These are phyloP conservation scores for Eolophus roseicapilla DNA, from an alignment of 2,113 vertebrate genomes.

Conservation along the genomic window DNA sequence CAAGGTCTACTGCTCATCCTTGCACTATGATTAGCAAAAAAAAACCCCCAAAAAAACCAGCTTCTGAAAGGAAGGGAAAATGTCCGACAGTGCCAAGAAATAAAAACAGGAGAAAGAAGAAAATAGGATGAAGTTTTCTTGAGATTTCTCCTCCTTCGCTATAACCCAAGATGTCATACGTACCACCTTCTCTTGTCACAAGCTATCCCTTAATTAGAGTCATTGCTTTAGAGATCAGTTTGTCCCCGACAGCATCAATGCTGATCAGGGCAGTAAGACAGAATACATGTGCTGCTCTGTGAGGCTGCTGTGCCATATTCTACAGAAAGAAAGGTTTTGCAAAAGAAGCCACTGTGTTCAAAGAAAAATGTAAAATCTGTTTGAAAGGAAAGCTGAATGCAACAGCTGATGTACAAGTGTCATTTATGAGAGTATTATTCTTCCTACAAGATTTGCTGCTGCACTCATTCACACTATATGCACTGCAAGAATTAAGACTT, in stretches of 20 bases:
- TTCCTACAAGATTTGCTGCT: not conserved
- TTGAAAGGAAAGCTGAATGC: not conserved
- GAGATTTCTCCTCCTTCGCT: not conserved
- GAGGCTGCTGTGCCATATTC: not conserved
- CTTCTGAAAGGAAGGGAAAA: not conserved
- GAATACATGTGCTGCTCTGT: rapidly evolving
- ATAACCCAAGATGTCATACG: not conserved
- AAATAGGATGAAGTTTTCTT: not conserved
- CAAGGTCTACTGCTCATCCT: not conserved
- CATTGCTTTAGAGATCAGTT: not conserved
- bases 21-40: not conserved
- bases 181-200: not conserved
- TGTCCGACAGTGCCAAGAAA: not conserved
- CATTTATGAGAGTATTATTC: not conserved
- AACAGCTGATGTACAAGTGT: not conserved
- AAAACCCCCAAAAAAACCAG: not conserved
- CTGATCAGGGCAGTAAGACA: not conserved
- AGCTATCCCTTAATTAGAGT: not conserved
- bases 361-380: not conserved
- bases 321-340: not conserved
- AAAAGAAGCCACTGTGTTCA: not conserved
- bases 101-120: not conserved
- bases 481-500: not conserved
- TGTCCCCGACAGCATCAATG: not conserved
- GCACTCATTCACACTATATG: not conserved